A percentile compares a stretch with the other conserved stretches of the same genome.
Evolutionary conservation across 2,888 invertebrate genomes (phyloP).

Genomic region (Monoplex corrugatus): DNA sequence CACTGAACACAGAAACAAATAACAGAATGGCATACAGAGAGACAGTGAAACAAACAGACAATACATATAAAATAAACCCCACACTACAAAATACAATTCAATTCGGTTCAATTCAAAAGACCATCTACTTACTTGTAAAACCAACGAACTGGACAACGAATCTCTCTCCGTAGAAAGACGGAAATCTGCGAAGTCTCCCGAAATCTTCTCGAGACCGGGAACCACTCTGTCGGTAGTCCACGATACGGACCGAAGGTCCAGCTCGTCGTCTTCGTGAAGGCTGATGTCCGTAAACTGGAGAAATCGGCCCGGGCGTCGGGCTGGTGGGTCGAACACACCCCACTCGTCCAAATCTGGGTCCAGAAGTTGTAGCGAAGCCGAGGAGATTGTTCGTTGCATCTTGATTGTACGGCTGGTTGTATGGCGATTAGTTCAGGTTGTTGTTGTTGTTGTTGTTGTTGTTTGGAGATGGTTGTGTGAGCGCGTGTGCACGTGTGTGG

Average conservation of each 20-base stretch:
- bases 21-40: too few species aligned
- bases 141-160: neutral
- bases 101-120: neutral
- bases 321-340: neutral
- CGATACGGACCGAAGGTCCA: neutral
- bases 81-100: neutral
- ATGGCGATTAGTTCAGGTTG: too few species aligned
- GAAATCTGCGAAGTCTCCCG: neutral
- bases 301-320: neutral
- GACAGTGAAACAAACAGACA: too few species aligned
- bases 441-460: neutral
- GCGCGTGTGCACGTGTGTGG: neutral
- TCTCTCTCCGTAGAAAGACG: neutral
- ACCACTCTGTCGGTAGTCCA: neutral
- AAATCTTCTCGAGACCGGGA: neutral
- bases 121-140: neutral
- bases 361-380: neutral
- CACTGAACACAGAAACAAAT: too few species aligned
- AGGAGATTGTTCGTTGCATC: neutral
- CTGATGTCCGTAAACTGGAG: slow-evolving; percentile 29
- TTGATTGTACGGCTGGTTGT: neutral
- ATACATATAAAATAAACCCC: neutral
- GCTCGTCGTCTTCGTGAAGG: slow-evolving; percentile 3
- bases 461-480: neutral
- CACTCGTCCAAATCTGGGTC: neutral